Evolutionary conservation across 2,888 invertebrate species (phyloP).

Genomic region (Conomelus anceps): DNA sequence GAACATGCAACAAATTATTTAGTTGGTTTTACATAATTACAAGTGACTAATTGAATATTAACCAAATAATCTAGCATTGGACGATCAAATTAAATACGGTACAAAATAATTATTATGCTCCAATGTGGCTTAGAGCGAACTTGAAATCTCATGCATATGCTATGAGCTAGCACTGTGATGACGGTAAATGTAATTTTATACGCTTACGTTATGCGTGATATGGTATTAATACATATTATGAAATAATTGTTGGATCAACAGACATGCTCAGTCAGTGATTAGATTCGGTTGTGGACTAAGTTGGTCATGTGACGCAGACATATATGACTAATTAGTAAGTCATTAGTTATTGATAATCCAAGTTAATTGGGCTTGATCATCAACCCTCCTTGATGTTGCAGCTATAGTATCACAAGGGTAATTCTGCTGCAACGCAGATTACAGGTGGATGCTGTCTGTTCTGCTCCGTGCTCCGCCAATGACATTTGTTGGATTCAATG

Average conservation of each 20-base stretch:
- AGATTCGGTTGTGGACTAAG: neutral
- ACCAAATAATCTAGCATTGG: neutral
- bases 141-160: neutral
- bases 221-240: neutral
- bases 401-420: no score
- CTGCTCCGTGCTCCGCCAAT: neutral
- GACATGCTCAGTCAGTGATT: neutral
- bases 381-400: neutral
- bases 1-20: no score
- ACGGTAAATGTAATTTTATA: neutral
- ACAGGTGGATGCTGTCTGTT: no score
- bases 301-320: neutral
- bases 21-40: no score
- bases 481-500: neutral
- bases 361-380: neutral
- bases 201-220: neutral
- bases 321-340: neutral
- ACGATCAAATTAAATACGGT: neutral
- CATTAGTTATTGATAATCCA: neutral
- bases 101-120: neutral
- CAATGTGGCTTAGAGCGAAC: neutral
- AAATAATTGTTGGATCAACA: neutral
- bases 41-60: neutral
- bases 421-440: neutral
- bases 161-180: neutral